phyloP scores from a whole-genome alignment of 2,888 invertebrate species.

The Heterodera filipjevi region DNA sequence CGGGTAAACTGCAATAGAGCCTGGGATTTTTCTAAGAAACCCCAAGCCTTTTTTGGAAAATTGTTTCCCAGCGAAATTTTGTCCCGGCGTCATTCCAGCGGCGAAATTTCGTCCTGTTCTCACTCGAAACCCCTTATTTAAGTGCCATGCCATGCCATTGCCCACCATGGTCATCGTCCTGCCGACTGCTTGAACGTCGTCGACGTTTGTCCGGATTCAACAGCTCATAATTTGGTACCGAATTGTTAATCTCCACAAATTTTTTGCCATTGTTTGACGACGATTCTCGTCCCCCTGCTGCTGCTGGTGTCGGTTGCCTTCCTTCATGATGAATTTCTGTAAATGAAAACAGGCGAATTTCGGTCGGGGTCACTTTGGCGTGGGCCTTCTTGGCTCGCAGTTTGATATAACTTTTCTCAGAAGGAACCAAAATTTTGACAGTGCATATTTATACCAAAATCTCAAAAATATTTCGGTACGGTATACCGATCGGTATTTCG shows the following conservation, averaged over 20 bases:
- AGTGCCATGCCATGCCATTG: too few species aligned
- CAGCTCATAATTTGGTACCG: neutral
- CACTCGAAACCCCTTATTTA: neutral
- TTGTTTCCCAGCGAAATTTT: too few species aligned
- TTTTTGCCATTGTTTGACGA: neutral
- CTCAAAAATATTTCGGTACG: too few species aligned
- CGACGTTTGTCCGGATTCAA: slow-evolving; percentile 11
- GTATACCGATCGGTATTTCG: too few species aligned
- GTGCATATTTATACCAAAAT: too few species aligned
- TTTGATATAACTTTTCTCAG: too few species aligned
- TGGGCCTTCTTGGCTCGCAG: too few species aligned
- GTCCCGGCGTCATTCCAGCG: too few species aligned
- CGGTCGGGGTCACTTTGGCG: neutral
- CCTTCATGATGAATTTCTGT: slow-evolving; percentile 11
- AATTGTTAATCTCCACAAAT: slow-evolving; percentile 14
- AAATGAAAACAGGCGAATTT: neutral
- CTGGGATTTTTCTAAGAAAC: too few species aligned
- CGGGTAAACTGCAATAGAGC: too few species aligned
- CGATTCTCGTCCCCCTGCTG: neutral
- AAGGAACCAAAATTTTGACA: too few species aligned
- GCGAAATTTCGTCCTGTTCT: neutral
- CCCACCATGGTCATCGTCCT: neutral
- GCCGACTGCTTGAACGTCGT: neutral
- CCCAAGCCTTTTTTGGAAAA: too few species aligned
- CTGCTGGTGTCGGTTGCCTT: neutral